Evolutionary conservation across 2,888 invertebrate genomes (phyloP), one percentile per base, ranked within the genome.

Genomic region (Oconnorella tubifera): DNA sequence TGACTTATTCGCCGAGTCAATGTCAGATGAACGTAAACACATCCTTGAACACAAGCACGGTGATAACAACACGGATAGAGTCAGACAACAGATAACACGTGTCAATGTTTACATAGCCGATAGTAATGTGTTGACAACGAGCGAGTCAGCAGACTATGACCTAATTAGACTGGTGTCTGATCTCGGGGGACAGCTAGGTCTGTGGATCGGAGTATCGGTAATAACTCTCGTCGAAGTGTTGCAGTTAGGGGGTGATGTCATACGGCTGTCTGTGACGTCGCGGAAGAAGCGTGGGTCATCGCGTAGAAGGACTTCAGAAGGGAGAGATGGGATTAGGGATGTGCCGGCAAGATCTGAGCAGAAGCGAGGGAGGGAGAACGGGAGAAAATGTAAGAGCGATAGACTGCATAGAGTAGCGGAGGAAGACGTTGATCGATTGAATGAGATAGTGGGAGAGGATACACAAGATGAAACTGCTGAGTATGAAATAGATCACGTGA

Each of bases 51-150:
- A 23, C 19, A 56, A 28, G 56, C 53, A 56, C 51, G 6, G 40
- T 6, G 14, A 14, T 32, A 56, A 14, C 19, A 33, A 14, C 10
- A 40, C 19, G 40, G 40, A 40, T 14, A 40, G 40, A 6, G 40
- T 40, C 6, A 6, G 40, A 40, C 40, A 55, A 29, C 63, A 66
- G 25, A 62, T 72, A 4, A 59, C 68, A 2, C 63, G 73, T 3
- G 56, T 73, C 6, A 73, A 72, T 51, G 69, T 73, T n/a, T 65
- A 73, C 64, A 73, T 73, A 14, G 70, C 73, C 10, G 73, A 73
- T 63, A 70, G 66, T 58, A 73, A 73, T 66, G 67, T 73, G 56
- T 70, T 73, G 28, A 73, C 69, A 60, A 73, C 72, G 19, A 71
- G 69, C 25, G 73, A 73, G 63, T 65, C 70, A 3, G 69, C 72